Evolutionary conservation across 2,888 invertebrate species (phyloP).

Genomic region (Pseudanteris insignis): DNA sequence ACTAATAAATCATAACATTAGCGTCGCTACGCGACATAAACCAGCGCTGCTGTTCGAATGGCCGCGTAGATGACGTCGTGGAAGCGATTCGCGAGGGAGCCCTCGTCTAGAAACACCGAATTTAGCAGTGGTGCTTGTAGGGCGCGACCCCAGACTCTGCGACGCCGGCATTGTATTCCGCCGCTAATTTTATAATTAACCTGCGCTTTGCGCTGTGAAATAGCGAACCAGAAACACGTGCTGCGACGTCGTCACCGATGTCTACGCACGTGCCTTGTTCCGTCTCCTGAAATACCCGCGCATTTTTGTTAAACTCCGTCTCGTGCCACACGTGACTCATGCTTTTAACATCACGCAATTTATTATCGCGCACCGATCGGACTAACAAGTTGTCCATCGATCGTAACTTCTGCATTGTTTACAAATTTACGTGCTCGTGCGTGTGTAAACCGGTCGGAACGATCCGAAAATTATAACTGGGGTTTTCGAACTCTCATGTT

Average conservation of each 20-base stretch:
- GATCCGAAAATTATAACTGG: too few species aligned
- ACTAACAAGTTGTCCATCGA: too few species aligned
- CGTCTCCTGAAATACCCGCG: slow-evolving; percentile 1
- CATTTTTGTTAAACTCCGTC: too few species aligned
- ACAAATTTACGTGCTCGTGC: too few species aligned
- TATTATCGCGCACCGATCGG: too few species aligned
- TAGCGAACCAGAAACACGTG: slow-evolving; percentile 46
- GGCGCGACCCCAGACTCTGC: slow-evolving; percentile 63
- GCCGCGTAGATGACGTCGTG: slow-evolving; percentile 45
- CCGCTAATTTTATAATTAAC: slow-evolving; percentile 66
- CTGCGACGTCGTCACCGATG: slow-evolving; percentile 32
- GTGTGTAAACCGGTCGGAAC: too few species aligned
- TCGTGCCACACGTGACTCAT: too few species aligned
- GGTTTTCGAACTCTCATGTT: too few species aligned
- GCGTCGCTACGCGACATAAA: slow-evolving; percentile 53
- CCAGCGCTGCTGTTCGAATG: slow-evolving; percentile 49
- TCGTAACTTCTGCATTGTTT: too few species aligned
- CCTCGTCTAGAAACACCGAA: slow-evolving; percentile 42
- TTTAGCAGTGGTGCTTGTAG: slow-evolving; percentile 63
- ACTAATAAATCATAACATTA: slow-evolving; percentile 46
- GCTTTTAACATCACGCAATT: too few species aligned
- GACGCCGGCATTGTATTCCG: slow-evolving; percentile 65
- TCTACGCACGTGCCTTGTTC: slow-evolving; percentile 35
- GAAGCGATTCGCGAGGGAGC: slow-evolving; percentile 36
- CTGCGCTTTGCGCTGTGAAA: slow-evolving; percentile 24